Evolutionary conservation across 2,888 invertebrate species (phyloP), one percentile per base, ranked within the genome.

Genomic region (Oscheius myriophilus): DNA sequence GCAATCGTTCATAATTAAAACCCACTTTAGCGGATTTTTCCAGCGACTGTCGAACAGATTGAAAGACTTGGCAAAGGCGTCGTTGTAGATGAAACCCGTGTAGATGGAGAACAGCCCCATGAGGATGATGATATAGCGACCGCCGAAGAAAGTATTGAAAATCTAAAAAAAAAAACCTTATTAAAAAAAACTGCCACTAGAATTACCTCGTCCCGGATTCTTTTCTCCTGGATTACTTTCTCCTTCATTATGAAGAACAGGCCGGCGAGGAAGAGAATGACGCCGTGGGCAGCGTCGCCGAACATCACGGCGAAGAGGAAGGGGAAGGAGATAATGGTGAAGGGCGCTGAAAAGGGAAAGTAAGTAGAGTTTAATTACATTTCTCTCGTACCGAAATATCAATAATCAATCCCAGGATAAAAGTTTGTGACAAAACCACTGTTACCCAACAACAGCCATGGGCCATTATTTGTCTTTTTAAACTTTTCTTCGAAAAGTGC

Each of bases 231-330:
- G 42, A 98, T 89, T 23, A 92, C 92, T 85, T 94, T 94, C 89
- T 98, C 97, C 87, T 92, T 92, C 72, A 93, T 89, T 75, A 96
- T 93, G 93, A 98, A 94, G 92, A 93, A 95, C 54, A 92, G 91
- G 18, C 93, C 96, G 88, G 95, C 95, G 7, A 92, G 87, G 52
- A 93, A 91, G 93, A 98, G 93, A 58, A 98, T 89, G 0, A 92
- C 43, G 66, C 96, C 97, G 88, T 98, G 97, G 0, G 97, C 97
- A 63, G 92, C 89, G 89, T 98, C 97, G 16, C 97, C 96, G 89
- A 97, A 97, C 96, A 97, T 97, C 78, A 96, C 92, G 79, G 95
- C 94, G 88, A 97, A 97, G 86, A 97, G 89, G 89, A 97, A 97
- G 65, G 96, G 96, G 88, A 97, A 97, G 6, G 96, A 95, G 67